Conservation (phyloP, 2,797 vertebrate species). For the Scomberomorus guttatus region DNA sequence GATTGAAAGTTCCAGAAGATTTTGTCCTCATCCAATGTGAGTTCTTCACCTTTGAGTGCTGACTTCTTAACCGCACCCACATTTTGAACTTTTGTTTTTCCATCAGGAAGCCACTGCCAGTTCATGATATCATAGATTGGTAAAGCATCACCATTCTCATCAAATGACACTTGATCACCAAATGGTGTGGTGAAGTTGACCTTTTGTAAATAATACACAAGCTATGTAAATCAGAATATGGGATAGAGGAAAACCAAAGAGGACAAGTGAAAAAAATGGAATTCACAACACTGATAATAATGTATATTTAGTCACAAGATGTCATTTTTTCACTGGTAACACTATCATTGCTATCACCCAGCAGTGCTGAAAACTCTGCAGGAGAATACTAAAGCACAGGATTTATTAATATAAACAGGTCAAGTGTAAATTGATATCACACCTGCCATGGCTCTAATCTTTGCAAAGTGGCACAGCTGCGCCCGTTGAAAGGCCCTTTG, state of each 20-base stretch:
- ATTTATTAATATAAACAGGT: background rate
- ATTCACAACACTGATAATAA: background rate
- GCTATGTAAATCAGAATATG: conserved; percentile 35
- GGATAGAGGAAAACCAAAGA: background rate
- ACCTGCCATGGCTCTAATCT: conserved; percentile 81
- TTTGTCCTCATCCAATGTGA: conserved; percentile 69
- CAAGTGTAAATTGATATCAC: background rate
- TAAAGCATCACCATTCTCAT: conserved; percentile 78
- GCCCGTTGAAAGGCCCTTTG: conserved; percentile 67
- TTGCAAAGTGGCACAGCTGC: conserved; percentile 71
- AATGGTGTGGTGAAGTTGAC: conserved; percentile 80
- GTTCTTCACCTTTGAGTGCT: conserved; percentile 45
- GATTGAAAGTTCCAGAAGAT: conserved; percentile 81
- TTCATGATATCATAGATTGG: conserved; percentile 83
- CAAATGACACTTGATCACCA: conserved; percentile 81
- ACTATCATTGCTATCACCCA: background rate
- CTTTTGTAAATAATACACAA: conserved; percentile 75
- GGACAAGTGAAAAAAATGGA: background rate
- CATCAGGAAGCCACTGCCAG: conserved; percentile 73
- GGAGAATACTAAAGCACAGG: background rate
- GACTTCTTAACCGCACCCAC: conserved; percentile 75
- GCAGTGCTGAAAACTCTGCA: rapidly evolving
- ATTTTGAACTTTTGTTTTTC: conserved; percentile 58
- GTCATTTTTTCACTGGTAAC: background rate
- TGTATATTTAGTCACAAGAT: background rate